Evolutionary conservation across 1,140 invertebrate species (phyloP).

Genomic region (Bombus impatiens): DNA sequence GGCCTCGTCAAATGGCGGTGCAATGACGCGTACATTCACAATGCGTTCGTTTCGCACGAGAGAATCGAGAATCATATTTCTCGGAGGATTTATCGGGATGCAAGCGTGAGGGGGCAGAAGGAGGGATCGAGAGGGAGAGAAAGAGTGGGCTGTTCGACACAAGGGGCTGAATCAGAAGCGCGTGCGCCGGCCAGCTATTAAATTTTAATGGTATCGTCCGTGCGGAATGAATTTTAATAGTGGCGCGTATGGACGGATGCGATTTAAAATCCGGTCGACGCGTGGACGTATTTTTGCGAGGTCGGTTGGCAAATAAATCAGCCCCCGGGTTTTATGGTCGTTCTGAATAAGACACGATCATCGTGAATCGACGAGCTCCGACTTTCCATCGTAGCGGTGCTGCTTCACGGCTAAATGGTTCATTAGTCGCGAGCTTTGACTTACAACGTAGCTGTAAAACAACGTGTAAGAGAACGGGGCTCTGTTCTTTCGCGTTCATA

Average conservation of each 20-base stretch:
- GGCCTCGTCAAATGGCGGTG: no score
- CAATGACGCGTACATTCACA: not conserved
- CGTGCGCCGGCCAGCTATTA: slow-evolving; percentile 29
- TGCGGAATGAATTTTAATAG: slow-evolving; percentile 38
- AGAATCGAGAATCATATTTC: slow-evolving; percentile 4
- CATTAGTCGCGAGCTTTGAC: slow-evolving; percentile 6
- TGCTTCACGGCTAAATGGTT: slow-evolving; percentile 21
- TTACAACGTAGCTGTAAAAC: slow-evolving; percentile 1
- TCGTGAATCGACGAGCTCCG: not conserved
- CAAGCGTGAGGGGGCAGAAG: no score
- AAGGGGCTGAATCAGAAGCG: slow-evolving; percentile 28
- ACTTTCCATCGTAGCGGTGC: slow-evolving; percentile 4
- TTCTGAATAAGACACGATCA: not conserved
- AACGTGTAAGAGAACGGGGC: not conserved
- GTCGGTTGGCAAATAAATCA: not conserved
- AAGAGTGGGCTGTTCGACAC: not conserved
- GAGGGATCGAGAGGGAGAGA: no score
- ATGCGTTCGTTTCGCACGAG: not conserved
- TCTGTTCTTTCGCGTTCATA: not conserved
- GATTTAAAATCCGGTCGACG: slow-evolving; percentile 14
- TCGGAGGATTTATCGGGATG: not conserved
- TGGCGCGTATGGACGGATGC: not conserved
- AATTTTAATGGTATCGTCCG: slow-evolving; percentile 48
- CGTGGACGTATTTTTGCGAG: slow-evolving; percentile 1
- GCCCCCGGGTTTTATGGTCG: not conserved